A percentile compares a stretch with the other conserved stretches of the same genome.
Conservation (phyloP, 2,888 invertebrate species). For the Tetrapedia diversipes region DNA sequence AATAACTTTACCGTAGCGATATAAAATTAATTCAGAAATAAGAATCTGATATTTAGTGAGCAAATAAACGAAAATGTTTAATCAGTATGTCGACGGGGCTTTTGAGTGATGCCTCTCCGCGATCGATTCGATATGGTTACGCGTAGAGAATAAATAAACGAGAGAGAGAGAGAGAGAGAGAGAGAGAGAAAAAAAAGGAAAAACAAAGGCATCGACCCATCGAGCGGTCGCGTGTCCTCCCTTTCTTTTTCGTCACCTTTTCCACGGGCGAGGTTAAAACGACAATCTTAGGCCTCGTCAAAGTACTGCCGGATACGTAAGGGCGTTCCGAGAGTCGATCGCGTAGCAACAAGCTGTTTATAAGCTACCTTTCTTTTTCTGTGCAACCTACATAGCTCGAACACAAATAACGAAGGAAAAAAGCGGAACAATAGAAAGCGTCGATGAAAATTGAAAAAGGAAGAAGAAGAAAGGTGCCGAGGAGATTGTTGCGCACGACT, state of each 20-base stretch:
- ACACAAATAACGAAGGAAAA: constrained; percentile 15
- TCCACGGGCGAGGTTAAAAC: constrained; percentile 70
- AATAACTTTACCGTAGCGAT: constrained; percentile 74
- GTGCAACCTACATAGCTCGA: background rate
- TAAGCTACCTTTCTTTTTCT: background rate
- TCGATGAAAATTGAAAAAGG: too few relatives aligned
- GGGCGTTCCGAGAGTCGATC: constrained; percentile 76
- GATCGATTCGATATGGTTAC: constrained; percentile 46
- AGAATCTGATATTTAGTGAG: constrained; percentile 70
- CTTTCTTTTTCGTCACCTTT: constrained; percentile 34
- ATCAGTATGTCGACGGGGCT: constrained; percentile 77
- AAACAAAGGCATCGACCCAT: constrained; percentile 12
- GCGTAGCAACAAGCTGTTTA: constrained; percentile 3
- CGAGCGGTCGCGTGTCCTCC: constrained; percentile 40
- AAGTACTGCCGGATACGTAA: constrained; percentile 78
- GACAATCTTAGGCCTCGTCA: constrained; percentile 83
- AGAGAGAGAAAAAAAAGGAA: constrained; percentile 3
- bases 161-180: too few relatives aligned
- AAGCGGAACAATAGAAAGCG: background rate
- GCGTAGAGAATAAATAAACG: constrained; percentile 3
- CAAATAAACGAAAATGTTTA: constrained; percentile 60
- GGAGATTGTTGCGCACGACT: constrained; percentile 10
- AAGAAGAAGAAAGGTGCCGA: background rate
- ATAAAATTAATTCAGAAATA: constrained; percentile 65
- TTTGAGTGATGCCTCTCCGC: constrained; percentile 73